These are phyloP conservation scores for Balaenoptera acutorostrata DNA, from an alignment of 2,113 vertebrate genomes.

Conservation along the genomic window DNA sequence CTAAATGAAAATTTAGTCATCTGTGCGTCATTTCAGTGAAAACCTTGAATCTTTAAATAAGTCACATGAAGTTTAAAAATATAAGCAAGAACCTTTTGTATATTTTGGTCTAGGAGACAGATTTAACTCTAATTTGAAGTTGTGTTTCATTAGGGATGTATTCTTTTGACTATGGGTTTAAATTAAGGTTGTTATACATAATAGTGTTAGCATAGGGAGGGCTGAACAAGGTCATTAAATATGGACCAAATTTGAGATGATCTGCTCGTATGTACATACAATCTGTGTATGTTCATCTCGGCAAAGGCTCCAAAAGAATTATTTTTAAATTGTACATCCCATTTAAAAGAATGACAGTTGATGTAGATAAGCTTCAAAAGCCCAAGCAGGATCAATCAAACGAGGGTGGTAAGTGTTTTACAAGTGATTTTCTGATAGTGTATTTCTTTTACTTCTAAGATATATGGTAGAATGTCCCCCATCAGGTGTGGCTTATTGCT, in stretches of 20 bases:
- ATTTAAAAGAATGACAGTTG: neutral
- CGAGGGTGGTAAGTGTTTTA: neutral
- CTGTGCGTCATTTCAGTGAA: conserved; percentile 62
- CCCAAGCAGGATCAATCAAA: neutral
- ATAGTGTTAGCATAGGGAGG: neutral
- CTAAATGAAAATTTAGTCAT: conserved; percentile 65
- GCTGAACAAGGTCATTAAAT: neutral
- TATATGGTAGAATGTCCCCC: neutral
- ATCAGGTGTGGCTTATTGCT: neutral
- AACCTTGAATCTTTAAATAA: conserved; percentile 75
- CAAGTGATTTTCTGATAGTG: neutral
- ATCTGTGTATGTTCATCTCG: neutral
- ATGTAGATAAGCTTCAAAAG: neutral
- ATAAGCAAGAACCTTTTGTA: conserved; percentile 61
- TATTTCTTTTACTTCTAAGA: neutral
- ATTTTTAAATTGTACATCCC: neutral
- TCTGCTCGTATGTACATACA: neutral
- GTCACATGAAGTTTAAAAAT: conserved; percentile 75
- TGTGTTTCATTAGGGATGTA: conserved; percentile 67
- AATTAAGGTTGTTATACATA: conserved; percentile 50
- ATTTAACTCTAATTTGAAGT: conserved; percentile 69
- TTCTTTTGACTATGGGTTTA: conserved; percentile 48
- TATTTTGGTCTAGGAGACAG: conserved; percentile 69
- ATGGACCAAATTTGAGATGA: neutral
- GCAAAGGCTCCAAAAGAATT: neutral